phyloP scores from a whole-genome alignment of 2,797 vertebrate genomes.

The Vultur gryphus region DNA sequence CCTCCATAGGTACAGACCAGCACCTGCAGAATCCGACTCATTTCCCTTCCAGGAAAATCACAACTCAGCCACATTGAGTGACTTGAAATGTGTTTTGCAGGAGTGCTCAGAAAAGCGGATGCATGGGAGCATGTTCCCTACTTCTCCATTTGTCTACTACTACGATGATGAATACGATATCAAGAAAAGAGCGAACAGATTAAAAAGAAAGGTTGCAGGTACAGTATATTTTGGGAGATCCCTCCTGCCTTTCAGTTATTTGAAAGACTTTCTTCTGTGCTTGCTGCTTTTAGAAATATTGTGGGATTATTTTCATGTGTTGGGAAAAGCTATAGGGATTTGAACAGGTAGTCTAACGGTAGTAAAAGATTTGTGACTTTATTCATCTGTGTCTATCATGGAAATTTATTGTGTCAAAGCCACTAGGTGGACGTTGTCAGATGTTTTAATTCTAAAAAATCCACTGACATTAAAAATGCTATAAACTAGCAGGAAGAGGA shows the following conservation, averaged over 20 bases:
- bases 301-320: background rate
- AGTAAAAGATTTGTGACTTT: background rate
- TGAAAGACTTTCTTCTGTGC: background rate
- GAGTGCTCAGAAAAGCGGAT: conserved; percentile 81
- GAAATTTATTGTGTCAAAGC: background rate
- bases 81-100: conserved; percentile 73
- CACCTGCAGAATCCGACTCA: background rate
- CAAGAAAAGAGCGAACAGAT: conserved; percentile 66
- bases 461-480: background rate
- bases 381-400: background rate
- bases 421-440: background rate
- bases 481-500: background rate
- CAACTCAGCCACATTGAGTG: background rate
- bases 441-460: background rate
- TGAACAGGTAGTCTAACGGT: background rate
- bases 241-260: background rate
- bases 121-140: conserved; percentile 80
- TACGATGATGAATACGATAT: conserved; percentile 83
- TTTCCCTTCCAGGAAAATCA: background rate
- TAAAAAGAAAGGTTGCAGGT: conserved; percentile 81
- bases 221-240: background rate
- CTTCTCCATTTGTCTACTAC: conserved; percentile 78
- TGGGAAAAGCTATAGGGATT: background rate
- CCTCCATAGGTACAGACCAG: background rate
- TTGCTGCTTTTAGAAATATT: background rate